Base-by-base conservation (phyloP, 1,140 invertebrate species). In the Drosophila bocki region DNA sequence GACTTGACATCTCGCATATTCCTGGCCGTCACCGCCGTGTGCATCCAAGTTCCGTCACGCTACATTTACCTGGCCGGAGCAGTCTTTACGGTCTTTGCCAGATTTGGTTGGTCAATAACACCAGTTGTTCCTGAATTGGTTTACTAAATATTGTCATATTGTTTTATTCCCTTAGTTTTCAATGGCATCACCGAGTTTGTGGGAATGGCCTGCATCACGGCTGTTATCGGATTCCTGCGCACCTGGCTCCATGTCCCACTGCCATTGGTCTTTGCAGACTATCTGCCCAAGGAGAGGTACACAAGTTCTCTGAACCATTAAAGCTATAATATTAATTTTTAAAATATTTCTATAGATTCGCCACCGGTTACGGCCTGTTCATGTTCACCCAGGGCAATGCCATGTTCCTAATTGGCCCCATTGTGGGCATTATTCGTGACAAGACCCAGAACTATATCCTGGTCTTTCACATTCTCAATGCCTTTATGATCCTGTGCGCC, bases 321-420 rank as follows among this genome's bases (percentile, higher is more conserved):
- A 35, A 51, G 9, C 12, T 48, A 29, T 6, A 12, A 17, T 26
- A 35, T 35, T 13, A 26, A 32, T 41, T n/a, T 3, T 13, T 12
- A 0, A 33, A 9, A 11, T 12, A 13, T 58, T 61, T 8, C 15
- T 41, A 7, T 45, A 93, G 92, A 77, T 94, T 96, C 39, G 94
- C 95, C 3, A 94, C 95, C 0, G 95, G 95, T 0, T 95, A 94
- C 64, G 95, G 95, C 0, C 82, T 95, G 9, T 95, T 95, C 70
- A 95, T 95, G 94, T 93, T 95, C 19, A 83, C 94, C 29, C 93
- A 94, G 54, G 94, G 94, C 19, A 91, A 94, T 59, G 80, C 91
- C 7, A 91, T 91, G 79, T 92, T 92, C 29, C 17, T 82, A 2
- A 81, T 92, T 13, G 91, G 92, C 1, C 92, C 92, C 1, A 74